Evolutionary conservation across 2,888 invertebrate genomes (phyloP).

Genomic region (Scaptomyza parva): DNA sequence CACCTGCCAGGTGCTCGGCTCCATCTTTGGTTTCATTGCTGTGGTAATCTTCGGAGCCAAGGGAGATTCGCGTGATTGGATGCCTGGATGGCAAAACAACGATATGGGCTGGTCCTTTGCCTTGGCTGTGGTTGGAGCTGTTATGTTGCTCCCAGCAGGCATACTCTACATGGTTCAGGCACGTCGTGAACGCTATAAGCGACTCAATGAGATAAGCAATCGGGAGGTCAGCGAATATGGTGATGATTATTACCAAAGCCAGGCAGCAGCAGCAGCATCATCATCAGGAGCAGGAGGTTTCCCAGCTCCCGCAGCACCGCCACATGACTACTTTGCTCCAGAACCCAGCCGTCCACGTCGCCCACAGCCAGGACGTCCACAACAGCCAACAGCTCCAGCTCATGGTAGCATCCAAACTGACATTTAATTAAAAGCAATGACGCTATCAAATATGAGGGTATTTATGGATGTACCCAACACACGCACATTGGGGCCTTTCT

Average conservation of each 20-base stretch:
- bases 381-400: conserved; percentile 55
- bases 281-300: conserved; percentile 19
- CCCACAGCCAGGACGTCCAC: conserved; percentile 71
- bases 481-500: conserved; percentile 17
- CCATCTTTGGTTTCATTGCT: conserved; percentile 92
- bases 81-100: conserved; percentile 98
- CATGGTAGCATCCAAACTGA: conserved; percentile 88
- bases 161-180: conserved; percentile 93
- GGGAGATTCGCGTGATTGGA: conserved; percentile 96
- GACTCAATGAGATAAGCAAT: conserved; percentile 89
- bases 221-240: conserved; percentile 88
- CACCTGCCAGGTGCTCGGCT: conserved; percentile 90
- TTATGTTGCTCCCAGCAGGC: conserved; percentile 91
- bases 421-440: conserved; percentile 87
- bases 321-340: conserved; percentile 64
- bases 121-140: conserved; percentile 91
- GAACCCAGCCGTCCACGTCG: conserved; percentile 81
- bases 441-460: background rate
- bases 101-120: conserved; percentile 97
- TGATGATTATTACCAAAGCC: conserved; percentile 84
- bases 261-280: conserved; percentile 43
- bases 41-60: conserved; percentile 95
- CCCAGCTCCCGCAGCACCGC: conserved; percentile 31
- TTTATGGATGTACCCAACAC: background rate
- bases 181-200: conserved; percentile 90